These are phyloP conservation scores for Prenolepis imparis DNA, from an alignment of 2,888 invertebrate species.

Conservation along the genomic window DNA sequence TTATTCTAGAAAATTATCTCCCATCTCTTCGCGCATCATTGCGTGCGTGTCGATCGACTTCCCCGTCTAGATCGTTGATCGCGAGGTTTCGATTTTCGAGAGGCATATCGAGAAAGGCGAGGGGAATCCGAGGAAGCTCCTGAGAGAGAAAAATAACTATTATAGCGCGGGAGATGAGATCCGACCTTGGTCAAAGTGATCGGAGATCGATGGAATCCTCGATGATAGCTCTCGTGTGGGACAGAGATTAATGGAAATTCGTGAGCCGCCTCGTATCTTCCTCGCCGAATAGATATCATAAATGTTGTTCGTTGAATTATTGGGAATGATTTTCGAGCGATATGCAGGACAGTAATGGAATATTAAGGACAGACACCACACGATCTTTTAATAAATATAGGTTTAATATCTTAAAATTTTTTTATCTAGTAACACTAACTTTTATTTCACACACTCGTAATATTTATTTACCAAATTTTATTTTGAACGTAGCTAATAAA, in stretches of 20 bases:
- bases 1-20: conserved; percentile 72
- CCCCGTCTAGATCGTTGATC: conserved; percentile 21
- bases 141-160: conserved; percentile 48
- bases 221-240: conserved; percentile 42
- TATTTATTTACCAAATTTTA: not conserved
- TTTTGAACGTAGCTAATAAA: not conserved
- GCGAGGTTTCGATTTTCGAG: conserved; percentile 36
- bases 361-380: not conserved
- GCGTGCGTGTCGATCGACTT: conserved; percentile 21
- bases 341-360: not conserved
- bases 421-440: not conserved
- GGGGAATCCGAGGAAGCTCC: conserved; percentile 1
- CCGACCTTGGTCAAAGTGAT: conserved; percentile 69
- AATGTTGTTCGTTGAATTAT: conserved; percentile 5
- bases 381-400: conserved; percentile 20
- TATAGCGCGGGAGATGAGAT: conserved; percentile 45
- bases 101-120: conserved; percentile 32
- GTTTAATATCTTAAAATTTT: not conserved
- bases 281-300: not conserved
- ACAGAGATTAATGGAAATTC: conserved; percentile 60
- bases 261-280: conserved; percentile 23
- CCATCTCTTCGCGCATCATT: conserved; percentile 55
- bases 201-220: conserved; percentile 61
- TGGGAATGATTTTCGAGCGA: not conserved
- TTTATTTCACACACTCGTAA: not conserved